These are phyloP conservation scores for Turritopsis rubra DNA, from an alignment of 30 jellyfish, hydroid and myxozoan genomes.

Conservation along the genomic window DNA sequence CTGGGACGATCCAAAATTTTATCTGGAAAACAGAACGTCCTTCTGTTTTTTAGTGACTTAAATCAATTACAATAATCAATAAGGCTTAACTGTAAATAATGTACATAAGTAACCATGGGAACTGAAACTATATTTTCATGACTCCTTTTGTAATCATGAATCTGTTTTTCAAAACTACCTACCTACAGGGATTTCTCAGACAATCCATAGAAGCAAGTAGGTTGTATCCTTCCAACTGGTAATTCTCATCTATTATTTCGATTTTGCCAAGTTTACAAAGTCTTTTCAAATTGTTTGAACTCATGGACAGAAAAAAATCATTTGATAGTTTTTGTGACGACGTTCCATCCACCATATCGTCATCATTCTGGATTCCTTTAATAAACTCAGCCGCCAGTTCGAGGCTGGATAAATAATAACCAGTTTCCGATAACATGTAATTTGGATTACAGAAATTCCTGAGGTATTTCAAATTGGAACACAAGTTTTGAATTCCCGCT, in stretches of 20 bases:
- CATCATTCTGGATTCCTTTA: not conserved
- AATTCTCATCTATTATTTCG: constrained; percentile 18
- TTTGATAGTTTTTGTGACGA: not conserved
- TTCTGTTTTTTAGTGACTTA: no score
- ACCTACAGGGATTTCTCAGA: constrained; percentile 41
- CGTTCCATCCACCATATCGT: not conserved
- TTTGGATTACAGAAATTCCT: constrained; percentile 66
- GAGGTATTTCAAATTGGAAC: constrained; percentile 40
- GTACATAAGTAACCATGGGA: no score
- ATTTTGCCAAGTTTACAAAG: constrained; percentile 11
- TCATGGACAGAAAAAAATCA: not conserved
- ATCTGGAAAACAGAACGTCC: no score
- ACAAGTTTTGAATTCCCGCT: constrained; percentile 47
- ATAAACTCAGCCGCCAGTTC: constrained; percentile 78
- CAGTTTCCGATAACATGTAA: constrained; percentile 47
- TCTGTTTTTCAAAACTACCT: no score
- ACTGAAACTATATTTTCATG: no score
- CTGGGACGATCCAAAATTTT: no score
- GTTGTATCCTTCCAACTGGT: constrained; percentile 36
- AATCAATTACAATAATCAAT: no score
- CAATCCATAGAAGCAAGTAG: constrained; percentile 38
- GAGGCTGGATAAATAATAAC: constrained; percentile 59
- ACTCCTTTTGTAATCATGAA: no score
- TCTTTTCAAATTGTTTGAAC: not conserved
- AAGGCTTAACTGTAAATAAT: no score